These are phyloP conservation scores for Lydus trimaculatus DNA, from an alignment of 2,888 invertebrate species.

Conservation along the genomic window DNA sequence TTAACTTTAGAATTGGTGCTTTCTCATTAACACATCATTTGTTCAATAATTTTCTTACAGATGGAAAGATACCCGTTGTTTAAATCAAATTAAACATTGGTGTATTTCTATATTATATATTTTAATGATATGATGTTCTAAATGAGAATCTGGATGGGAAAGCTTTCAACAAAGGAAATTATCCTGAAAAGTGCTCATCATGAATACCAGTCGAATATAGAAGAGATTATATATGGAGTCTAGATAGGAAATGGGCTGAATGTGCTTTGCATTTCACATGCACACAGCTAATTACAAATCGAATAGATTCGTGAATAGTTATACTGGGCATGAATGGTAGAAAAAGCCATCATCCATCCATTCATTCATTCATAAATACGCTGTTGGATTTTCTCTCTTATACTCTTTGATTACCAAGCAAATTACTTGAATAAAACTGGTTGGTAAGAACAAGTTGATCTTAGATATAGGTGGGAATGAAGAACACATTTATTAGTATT, in stretches of 20 bases:
- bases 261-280: background rate
- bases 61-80: background rate
- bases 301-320: constrained; percentile 12
- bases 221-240: background rate
- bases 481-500: background rate
- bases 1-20: constrained; percentile 36
- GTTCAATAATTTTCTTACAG: constrained; percentile 26
- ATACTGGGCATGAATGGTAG: constrained; percentile 14
- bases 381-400: constrained; percentile 16
- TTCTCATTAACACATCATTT: constrained; percentile 33
- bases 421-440: constrained; percentile 27
- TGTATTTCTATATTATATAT: background rate
- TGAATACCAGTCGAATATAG: background rate
- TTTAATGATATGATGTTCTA: background rate
- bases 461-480: constrained; percentile 25
- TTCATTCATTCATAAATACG: constrained; percentile 18
- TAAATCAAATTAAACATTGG: background rate
- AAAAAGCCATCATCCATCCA: constrained; percentile 14
- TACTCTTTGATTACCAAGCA: constrained; percentile 20
- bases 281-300: constrained; percentile 24
- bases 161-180: constrained; percentile 1
- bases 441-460: constrained; percentile 6
- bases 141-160: background rate
- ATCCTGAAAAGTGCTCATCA: background rate
- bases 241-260: background rate